These are phyloP conservation scores for Phallusia fumigata DNA, from an alignment of 23 tunicate species.

Conservation along the genomic window DNA sequence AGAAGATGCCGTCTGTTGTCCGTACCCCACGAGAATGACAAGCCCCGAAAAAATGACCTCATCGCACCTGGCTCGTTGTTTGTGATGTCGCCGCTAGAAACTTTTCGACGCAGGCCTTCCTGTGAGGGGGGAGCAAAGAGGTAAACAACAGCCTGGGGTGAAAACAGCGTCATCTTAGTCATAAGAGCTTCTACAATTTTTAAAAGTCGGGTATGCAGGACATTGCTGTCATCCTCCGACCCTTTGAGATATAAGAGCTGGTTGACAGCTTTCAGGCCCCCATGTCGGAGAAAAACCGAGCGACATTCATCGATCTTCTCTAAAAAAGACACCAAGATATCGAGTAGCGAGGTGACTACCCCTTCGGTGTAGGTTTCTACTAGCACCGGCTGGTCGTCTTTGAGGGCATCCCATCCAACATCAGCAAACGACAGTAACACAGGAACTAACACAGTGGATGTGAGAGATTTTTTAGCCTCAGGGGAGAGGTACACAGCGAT, in stretches of 20 bases:
- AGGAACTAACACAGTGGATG: conserved; percentile 39
- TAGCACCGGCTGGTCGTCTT: background rate
- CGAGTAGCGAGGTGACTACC: conserved; percentile 27
- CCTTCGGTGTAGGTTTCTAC: conserved; percentile 18
- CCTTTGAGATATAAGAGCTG: conserved; percentile 14
- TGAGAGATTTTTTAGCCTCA: conserved; percentile 34
- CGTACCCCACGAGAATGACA: conserved; percentile 57
- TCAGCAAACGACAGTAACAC: conserved; percentile 33
- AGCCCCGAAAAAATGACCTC: conserved; percentile 68
- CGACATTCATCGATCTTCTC: conserved; percentile 26
- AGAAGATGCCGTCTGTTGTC: conserved; percentile 38
- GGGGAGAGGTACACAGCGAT: conserved; percentile 34
- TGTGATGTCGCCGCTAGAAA: background rate
- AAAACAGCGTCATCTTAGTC: background rate
- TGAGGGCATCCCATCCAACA: conserved; percentile 15
- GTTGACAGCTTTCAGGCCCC: conserved; percentile 60
- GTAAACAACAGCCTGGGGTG: conserved; percentile 10
- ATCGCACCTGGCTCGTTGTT: conserved; percentile 14
- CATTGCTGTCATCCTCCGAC: background rate
- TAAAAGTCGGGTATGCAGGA: background rate
- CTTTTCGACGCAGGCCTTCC: conserved; percentile 16
- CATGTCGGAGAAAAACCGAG: conserved; percentile 53
- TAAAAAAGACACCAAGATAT: conserved; percentile 34
- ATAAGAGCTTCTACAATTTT: background rate
- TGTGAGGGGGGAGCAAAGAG: conserved; percentile 18